These are phyloP conservation scores for Cynodonichthys magdalenae DNA, from an alignment of 2,797 vertebrate species.

Conservation along the genomic window DNA sequence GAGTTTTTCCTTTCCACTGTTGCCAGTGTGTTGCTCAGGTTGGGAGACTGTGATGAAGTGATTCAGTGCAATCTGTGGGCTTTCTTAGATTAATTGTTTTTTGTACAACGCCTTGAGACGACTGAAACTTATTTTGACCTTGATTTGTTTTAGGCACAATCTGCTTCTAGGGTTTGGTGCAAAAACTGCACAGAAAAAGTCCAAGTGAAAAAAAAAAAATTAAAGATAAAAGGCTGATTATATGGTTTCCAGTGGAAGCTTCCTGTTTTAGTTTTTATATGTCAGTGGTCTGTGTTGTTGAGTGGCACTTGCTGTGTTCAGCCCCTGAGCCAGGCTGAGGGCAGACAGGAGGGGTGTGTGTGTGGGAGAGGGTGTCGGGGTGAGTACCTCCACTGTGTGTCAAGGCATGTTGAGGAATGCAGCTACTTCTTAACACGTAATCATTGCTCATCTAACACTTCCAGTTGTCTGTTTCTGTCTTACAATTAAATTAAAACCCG, in stretches of 20 bases:
- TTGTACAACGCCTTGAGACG: too few species aligned
- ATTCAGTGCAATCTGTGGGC: too few species aligned
- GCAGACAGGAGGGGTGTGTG: constrained; percentile 11
- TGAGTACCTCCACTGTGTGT: constrained; percentile 45
- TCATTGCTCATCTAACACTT: constrained; percentile 13
- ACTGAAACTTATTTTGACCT: not conserved
- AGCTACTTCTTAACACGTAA: constrained; percentile 8
- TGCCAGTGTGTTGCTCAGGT: too few species aligned
- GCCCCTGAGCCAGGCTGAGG: constrained; percentile 27
- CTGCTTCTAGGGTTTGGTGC: too few species aligned
- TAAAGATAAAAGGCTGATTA: too few species aligned
- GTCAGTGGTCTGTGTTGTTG: constrained; percentile 16
- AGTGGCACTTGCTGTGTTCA: constrained; percentile 30
- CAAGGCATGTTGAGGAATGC: constrained; percentile 69
- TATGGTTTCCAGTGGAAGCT: not conserved
- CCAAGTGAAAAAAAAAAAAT: too few species aligned
- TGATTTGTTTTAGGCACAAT: too few species aligned
- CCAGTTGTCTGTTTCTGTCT: constrained; percentile 16
- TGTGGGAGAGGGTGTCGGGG: constrained; percentile 3
- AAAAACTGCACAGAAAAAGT: too few species aligned
- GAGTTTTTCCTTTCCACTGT: too few species aligned
- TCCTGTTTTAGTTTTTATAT: constrained; percentile 17
- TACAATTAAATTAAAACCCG: constrained; percentile 8
- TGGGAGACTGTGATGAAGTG: too few species aligned
- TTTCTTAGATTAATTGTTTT: too few species aligned